Conservation (phyloP, 2,113 vertebrate genomes). For the Centrocercus urophasianus region DNA sequence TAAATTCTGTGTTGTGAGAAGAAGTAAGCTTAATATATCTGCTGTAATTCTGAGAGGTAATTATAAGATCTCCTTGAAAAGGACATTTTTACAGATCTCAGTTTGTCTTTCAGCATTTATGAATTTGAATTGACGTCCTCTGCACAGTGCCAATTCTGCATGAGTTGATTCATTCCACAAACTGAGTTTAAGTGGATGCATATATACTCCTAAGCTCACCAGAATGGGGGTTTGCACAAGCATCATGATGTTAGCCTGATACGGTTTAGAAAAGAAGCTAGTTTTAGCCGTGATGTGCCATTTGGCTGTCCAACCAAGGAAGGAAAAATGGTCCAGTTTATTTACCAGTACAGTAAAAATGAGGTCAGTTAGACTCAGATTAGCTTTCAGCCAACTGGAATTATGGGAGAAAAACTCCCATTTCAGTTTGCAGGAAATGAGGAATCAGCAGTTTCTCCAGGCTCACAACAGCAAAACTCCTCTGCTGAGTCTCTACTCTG, state of each 20-base stretch:
- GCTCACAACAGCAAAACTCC: neutral
- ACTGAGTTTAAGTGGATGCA: neutral
- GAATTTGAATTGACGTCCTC: conserved; percentile 68
- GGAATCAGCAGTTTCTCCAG: neutral
- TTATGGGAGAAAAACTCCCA: accelerated
- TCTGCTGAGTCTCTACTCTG: neutral
- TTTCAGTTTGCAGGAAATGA: neutral
- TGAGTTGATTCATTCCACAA: conserved; percentile 53
- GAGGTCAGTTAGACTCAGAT: neutral
- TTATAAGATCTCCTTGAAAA: conserved; percentile 67
- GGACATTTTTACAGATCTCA: conserved; percentile 55
- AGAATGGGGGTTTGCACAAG: neutral
- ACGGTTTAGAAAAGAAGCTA: neutral
- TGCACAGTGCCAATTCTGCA: conserved; percentile 56
- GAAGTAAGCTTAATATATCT: conserved; percentile 25
- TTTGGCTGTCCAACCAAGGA: neutral
- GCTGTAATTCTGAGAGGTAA: conserved; percentile 47
- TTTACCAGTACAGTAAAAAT: neutral
- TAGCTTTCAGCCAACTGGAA: neutral
- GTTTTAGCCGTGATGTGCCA: neutral
- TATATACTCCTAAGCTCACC: neutral
- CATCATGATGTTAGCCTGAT: neutral
- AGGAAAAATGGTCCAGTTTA: neutral
- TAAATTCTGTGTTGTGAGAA: neutral
- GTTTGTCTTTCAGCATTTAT: conserved; percentile 67